Percentiles rank a stretch among this genome's conserved stretches.
Conservation (phyloP, 2,888 invertebrate species). For the Pachydiplax longipennis region DNA sequence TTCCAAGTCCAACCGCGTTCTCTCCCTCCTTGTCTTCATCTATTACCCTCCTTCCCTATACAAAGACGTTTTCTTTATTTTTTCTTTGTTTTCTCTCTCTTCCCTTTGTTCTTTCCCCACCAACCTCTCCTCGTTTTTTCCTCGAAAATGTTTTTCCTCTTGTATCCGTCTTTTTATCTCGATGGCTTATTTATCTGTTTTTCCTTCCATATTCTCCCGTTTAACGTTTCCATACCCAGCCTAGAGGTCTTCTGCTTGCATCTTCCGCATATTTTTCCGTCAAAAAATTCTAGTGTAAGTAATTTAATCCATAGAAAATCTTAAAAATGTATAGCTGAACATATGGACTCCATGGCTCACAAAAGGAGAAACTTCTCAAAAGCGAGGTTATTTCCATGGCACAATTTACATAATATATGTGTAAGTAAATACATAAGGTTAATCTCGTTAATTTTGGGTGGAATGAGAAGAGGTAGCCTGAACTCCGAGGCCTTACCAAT, state of each 20-base stretch:
- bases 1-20: neutral
- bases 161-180: neutral
- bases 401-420: no score
- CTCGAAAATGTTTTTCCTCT: neutral
- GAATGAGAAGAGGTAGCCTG: no score
- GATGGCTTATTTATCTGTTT: neutral
- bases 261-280: neutral
- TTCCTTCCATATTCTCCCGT: neutral
- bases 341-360: no score
- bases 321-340: no score
- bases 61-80: neutral
- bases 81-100: neutral
- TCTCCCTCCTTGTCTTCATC: neutral
- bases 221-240: no score
- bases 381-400: no score
- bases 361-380: no score
- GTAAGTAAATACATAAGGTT: no score
- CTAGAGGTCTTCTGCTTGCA: neutral
- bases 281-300: no score
- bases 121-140: neutral
- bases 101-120: neutral
- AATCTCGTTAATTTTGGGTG: no score
- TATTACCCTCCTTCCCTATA: neutral
- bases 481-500: no score
- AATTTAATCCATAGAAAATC: no score